Evolutionary conservation across 1,140 invertebrate species (phyloP), one percentile per base, ranked within the genome.

Genomic region (Colletes gigas): DNA sequence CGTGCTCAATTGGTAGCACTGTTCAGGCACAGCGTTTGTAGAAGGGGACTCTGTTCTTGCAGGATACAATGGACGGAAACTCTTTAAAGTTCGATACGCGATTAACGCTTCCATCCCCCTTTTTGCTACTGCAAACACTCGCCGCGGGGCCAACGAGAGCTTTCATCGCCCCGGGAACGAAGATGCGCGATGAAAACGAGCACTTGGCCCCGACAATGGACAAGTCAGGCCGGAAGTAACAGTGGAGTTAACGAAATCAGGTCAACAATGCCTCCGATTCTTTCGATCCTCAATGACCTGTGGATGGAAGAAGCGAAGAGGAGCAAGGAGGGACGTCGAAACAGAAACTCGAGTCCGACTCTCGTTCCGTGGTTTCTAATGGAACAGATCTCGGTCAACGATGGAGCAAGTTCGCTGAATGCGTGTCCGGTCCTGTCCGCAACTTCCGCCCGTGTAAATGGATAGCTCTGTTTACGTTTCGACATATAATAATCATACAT

Each of bases 401-500:
- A 14, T n/a, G 19, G 30, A 66, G 71, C 19, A 44, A 57, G 55
- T 65, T 55, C 52, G 66, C 52, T 81, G 73, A 86, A 83, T 72
- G 62, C 67, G 57, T 57, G 76, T 84, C 72, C 76, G 72, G 15
- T 62, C 70, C 57, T 78, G 72, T 69, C 52, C n/a, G 21, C 62
- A 47, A 59, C 60, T 75, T 54, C 52, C 73, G 39, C 60, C 30
- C 73, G 41, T 54, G 55, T 66, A 81, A 75, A 86, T 77, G 66
- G 30, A 54, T 14, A 65, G 59, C 55, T 55, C 59, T 82, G 81
- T 84, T 84, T 83, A 79, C 73, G 69, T 65, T 75, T 80, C 65
- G 67, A 81, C 82, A 78, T 76, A 79, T 81, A 76, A 84, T 87
- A 80, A 82, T 87, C 76, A 82, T 87, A 70, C 78, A 71, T 87